A percentile compares a stretch with the other conserved stretches of the same genome.
Conservation (phyloP, 2,797 vertebrate species). For the Smutsia temminckii region DNA sequence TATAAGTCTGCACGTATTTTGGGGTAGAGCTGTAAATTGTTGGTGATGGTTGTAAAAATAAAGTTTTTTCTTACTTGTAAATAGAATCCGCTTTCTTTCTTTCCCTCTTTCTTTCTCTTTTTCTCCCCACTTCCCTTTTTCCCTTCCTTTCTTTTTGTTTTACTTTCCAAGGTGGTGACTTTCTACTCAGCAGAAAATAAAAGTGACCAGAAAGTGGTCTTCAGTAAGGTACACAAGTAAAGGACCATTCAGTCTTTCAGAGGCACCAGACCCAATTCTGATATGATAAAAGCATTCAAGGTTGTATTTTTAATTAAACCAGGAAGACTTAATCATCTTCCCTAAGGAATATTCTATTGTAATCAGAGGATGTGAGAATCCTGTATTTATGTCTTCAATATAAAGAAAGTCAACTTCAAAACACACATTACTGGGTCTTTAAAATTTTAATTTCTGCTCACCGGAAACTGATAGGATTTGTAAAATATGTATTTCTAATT, state of each 20-base stretch:
- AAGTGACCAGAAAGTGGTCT: not conserved
- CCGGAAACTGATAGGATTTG: not conserved
- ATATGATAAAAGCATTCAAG: not conserved
- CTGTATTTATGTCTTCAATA: not conserved
- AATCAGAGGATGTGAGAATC: not conserved
- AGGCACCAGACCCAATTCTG: not conserved
- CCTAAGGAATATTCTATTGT: not conserved
- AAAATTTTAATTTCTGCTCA: not conserved
- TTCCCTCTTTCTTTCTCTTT: not conserved
- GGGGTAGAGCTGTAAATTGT: constrained; percentile 29
- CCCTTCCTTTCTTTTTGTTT: not conserved
- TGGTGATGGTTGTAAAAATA: not conserved
- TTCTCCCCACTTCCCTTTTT: not conserved
- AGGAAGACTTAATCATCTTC: not conserved
- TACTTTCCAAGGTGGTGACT: not conserved
- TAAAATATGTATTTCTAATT: constrained; percentile 32
- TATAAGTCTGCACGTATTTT: constrained; percentile 14
- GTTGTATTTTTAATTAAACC: not conserved
- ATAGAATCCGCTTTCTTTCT: not conserved
- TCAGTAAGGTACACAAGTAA: not conserved
- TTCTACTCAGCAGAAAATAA: not conserved
- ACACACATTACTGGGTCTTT: not conserved
- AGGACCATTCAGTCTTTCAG: not conserved
- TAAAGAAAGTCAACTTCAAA: constrained; percentile 25
- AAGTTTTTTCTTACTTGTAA: constrained; percentile 43